Evolutionary conservation across 2,113 vertebrate species (phyloP).

Genomic region (Tiliqua scincoides): DNA sequence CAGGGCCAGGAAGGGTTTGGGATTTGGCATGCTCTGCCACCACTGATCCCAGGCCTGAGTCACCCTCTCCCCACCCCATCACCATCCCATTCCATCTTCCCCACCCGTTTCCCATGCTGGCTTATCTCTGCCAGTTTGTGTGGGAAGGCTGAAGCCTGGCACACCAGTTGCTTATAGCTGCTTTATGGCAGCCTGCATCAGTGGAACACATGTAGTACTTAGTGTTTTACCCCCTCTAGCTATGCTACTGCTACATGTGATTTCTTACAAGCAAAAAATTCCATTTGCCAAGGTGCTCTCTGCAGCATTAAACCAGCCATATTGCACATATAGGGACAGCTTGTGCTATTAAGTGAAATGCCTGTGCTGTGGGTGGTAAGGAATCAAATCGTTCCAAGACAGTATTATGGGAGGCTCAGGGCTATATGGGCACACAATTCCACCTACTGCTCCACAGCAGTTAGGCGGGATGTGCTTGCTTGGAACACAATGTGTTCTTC

Average conservation of each 20-base stretch:
- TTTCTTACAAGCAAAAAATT: slow-evolving; percentile 28
- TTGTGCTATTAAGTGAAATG: slow-evolving; percentile 66
- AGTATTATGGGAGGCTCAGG: slow-evolving; percentile 19
- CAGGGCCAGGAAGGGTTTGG: too few relatives aligned
- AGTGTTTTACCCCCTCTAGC: too few relatives aligned
- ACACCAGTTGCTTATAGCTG: too few relatives aligned
- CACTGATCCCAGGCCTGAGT: too few relatives aligned
- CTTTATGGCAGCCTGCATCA: too few relatives aligned
- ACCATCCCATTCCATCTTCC: too few relatives aligned
- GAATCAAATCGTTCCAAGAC: slow-evolving; percentile 53
- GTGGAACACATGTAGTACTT: too few relatives aligned
- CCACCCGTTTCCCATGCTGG: too few relatives aligned
- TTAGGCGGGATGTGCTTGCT: slow-evolving; percentile 54
- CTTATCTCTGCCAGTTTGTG: too few relatives aligned
- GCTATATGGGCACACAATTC: slow-evolving; percentile 21
- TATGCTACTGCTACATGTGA: not conserved
- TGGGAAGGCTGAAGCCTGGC: too few relatives aligned
- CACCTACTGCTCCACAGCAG: slow-evolving; percentile 52
- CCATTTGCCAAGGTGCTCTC: slow-evolving; percentile 48
- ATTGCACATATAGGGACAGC: slow-evolving; percentile 65
- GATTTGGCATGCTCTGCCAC: too few relatives aligned
- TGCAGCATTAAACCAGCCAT: slow-evolving; percentile 53
- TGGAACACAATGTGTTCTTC: slow-evolving; percentile 54
- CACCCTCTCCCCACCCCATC: too few relatives aligned
- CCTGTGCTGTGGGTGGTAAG: slow-evolving; percentile 63